Evolutionary conservation across 1,140 invertebrate species (phyloP), one percentile per base, ranked within the genome.

Genomic region (Panulirus ornatus): DNA sequence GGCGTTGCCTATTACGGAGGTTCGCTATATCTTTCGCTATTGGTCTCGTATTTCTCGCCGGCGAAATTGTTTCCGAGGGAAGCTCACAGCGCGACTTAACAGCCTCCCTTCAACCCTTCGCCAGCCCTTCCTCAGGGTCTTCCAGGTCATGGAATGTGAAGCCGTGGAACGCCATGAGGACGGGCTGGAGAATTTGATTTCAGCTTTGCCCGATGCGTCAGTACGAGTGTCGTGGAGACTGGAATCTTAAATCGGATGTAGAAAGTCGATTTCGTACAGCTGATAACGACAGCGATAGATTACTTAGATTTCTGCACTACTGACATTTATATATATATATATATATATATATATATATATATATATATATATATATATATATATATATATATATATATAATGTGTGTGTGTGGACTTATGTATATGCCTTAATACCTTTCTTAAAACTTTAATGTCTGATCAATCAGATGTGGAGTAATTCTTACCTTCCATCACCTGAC

Each of bases 1-100:
- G 58, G 81, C n/a, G 58, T 42, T 22, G 63, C 58, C 81, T 44
- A 70, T 84, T 84, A 66, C 44, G 63, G 81, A 40, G 58, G 40
- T 19, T 14, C 63, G 36, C 81, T 84, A 66, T 84, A 84, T 84
- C 81, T 84, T 40, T 84, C 36, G 51, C 81, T 84, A 84, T 70
- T 84, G 81, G 81, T 66, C 81, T 84, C 81, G 42, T 70, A 71
- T 44, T 70, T 84, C 81, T 70, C 36, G 76, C 81, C 47, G 2
- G 11, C 1, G 27, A 71, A 71, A 84, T 71, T 84, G 81, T 71
- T 54, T 54, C 42, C 58, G 27, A 44, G 40, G 30, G 44, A 51
- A n/a, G 44, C 38, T 44, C 30, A 79, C 30, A 42, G 76, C n/a
- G n/a, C n/a, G n/a, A n/a, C 44, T 47, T 6, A 47, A 47, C 44